phyloP scores from a whole-genome alignment of 2,113 vertebrate species.

The Sakesphorus luctuosus region DNA sequence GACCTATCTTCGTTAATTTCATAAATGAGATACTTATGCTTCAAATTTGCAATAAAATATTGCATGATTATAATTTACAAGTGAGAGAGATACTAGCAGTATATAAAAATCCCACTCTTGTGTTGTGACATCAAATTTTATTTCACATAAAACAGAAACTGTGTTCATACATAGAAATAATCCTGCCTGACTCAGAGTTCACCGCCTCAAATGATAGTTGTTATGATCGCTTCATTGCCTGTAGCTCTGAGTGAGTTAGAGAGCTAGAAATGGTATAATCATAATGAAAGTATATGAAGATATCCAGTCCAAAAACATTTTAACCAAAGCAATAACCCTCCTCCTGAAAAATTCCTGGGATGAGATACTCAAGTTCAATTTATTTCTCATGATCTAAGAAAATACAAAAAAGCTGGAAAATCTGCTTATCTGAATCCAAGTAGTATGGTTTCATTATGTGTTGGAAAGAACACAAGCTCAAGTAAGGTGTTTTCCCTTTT shows the following conservation, averaged over 20 bases:
- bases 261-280: not conserved
- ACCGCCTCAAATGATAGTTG: not conserved
- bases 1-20: not conserved
- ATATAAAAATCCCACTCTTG: not conserved
- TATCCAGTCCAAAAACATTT: not conserved
- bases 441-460: not conserved
- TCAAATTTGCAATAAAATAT: constrained; percentile 29
- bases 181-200: not conserved
- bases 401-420: not conserved
- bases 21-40: not conserved
- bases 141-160: not conserved
- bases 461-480: not conserved
- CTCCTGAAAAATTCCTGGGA: not conserved
- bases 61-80: constrained; percentile 39
- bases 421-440: not conserved
- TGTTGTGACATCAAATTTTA: constrained; percentile 25
- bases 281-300: not conserved
- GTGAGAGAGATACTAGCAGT: not conserved
- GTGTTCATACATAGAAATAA: not conserved
- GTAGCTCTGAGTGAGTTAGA: not conserved
- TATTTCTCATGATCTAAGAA: not conserved
- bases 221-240: not conserved
- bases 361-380: constrained; percentile 24
- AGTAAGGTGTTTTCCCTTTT: not conserved
- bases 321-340: constrained; percentile 35